phyloP scores from a whole-genome alignment of 2,797 vertebrate genomes.

The Ibycter americanus region DNA sequence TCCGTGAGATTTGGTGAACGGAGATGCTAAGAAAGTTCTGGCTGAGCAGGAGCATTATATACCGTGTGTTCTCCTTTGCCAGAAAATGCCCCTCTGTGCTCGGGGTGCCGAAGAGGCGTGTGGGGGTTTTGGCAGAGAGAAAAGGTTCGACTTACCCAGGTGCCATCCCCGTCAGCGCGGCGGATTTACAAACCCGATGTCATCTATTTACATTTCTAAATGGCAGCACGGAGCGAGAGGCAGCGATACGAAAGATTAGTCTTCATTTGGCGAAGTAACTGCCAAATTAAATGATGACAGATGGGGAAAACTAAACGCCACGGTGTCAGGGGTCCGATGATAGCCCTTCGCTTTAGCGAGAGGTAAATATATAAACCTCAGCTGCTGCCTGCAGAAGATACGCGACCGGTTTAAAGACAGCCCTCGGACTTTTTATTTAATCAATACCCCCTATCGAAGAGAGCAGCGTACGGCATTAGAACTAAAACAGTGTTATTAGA shows the following conservation, averaged over 20 bases:
- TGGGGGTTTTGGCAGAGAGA: not conserved
- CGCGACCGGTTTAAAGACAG: conserved; percentile 37
- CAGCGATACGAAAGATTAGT: conserved; percentile 11
- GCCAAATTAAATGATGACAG: conserved; percentile 61
- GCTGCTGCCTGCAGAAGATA: conserved; percentile 9
- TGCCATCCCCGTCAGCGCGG: not conserved
- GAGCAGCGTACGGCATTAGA: conserved; percentile 12
- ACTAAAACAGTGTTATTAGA: conserved; percentile 74
- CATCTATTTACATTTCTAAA: conserved; percentile 46
- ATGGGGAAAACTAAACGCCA: conserved; percentile 45
- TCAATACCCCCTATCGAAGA: conserved; percentile 68
- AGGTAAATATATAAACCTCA: conserved; percentile 13
- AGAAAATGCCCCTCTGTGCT: not conserved
- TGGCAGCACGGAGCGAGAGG: not conserved
- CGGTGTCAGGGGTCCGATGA: not conserved
- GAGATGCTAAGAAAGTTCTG: not conserved
- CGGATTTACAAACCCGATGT: conserved; percentile 27
- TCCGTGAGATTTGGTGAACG: not conserved
- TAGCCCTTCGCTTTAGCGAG: conserved; percentile 10
- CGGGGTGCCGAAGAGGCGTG: not conserved
- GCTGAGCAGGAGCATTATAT: not conserved
- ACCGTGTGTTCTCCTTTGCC: not conserved
- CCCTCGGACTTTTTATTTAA: conserved; percentile 42
- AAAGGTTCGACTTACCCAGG: conserved; percentile 27
- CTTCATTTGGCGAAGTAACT: conserved; percentile 21